Base-by-base conservation (phyloP, 2,113 vertebrate species). In the Hydrolagus affinis region DNA sequence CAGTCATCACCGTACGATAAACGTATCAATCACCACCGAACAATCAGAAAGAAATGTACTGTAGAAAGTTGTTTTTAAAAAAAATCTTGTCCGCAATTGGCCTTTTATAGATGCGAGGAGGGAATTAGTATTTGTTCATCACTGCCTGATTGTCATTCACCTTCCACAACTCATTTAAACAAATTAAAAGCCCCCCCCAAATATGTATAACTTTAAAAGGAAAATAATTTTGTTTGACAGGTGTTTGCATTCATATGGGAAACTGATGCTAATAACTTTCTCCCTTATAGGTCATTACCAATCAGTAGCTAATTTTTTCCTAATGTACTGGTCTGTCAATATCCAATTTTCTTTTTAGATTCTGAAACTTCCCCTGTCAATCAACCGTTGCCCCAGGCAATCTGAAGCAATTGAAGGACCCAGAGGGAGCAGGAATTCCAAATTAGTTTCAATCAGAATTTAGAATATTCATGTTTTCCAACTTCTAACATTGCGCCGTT, bases 391-490 rank as follows among this genome's bases (percentile, higher is more conserved):
- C 97, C 95, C 94, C 89, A 0, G 96, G 97, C 96, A 90, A 93
- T 96, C 95, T 96, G 93, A 94, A 95, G 93, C 97, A 96, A 98
- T 98, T 96, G 98, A 96, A 97, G 96, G 94, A 93, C 96, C 96
- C 97, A 93, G 92, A 90, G 97, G 97, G 96, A 97, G 95, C 0
- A 91, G 95, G 93, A 95, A 94, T 96, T 96, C 95, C 95, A 97
- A 97, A 97, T 98, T 96, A 97, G 95, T 95, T 96, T 96, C 97
- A 96, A 98, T 96, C 97, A 97, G 96, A 96, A 96, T 94, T 92
- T 95, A 96, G 96, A 97, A 97, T 96, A 96, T 96, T 98, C 96
- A 96, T 96, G 96, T 94, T 92, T 91, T 93, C 92, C 93, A 96
- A 96, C 96, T 96, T 98, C 96, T 98, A 95, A 97, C 95, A 95